These are phyloP conservation scores for Chromoteleia sp. DNA, from an alignment of 2,888 invertebrate genomes.

Conservation along the genomic window DNA sequence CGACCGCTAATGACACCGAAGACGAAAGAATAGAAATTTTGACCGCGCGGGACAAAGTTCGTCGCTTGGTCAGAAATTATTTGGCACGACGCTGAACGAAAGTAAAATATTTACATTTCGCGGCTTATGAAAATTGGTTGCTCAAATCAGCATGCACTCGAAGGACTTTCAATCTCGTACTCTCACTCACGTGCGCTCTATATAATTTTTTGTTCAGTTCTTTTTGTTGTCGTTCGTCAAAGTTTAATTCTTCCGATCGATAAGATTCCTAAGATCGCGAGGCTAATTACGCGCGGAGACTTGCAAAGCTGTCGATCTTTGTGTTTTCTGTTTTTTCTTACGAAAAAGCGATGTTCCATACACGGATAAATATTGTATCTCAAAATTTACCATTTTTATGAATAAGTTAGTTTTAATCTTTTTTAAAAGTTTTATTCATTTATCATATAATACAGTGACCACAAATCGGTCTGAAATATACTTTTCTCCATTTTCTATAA, in stretches of 20 bases:
- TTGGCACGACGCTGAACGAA: slow-evolving; percentile 37
- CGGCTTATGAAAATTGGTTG: slow-evolving; percentile 51
- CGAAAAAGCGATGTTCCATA: too few species aligned
- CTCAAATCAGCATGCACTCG: slow-evolving; percentile 52
- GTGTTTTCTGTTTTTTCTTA: background rate
- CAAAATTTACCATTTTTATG: too few species aligned
- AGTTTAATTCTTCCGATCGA: slow-evolving; percentile 50
- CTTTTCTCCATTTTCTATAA: too few species aligned
- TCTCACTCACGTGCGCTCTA: slow-evolving; percentile 70
- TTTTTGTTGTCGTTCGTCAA: slow-evolving; percentile 56
- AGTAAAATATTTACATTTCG: slow-evolving; percentile 49
- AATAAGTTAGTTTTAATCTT: too few species aligned
- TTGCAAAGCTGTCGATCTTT: background rate
- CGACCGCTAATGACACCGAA: background rate
- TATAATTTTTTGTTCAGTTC: slow-evolving; percentile 53
- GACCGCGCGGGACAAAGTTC: background rate
- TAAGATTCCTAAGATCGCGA: slow-evolving; percentile 11
- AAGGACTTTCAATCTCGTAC: slow-evolving; percentile 67
- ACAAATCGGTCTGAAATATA: too few species aligned
- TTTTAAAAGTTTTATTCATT: too few species aligned
- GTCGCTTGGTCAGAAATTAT: slow-evolving; percentile 1
- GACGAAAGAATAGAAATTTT: background rate
- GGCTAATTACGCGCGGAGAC: slow-evolving; percentile 5
- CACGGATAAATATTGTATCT: too few species aligned
- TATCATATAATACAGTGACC: too few species aligned